Percentiles rank a stretch among this genome's conserved stretches.
These are phyloP conservation scores for Corythornis vintsioides DNA, from an alignment of 2,113 vertebrate genomes.

Conservation along the genomic window DNA sequence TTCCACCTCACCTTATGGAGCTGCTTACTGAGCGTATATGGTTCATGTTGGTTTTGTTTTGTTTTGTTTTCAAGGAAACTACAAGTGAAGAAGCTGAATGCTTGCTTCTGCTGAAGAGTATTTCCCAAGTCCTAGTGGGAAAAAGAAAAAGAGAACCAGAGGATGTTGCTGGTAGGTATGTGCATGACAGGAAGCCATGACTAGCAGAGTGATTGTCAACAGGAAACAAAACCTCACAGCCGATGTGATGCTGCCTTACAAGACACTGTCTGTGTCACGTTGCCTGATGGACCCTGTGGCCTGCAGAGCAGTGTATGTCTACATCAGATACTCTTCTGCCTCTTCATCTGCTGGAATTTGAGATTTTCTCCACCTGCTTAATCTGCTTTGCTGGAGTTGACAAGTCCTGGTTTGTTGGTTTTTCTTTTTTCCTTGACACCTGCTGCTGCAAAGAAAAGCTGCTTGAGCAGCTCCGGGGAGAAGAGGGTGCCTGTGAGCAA, in stretches of 20 bases:
- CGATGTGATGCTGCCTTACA: background rate
- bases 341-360: background rate
- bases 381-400: background rate
- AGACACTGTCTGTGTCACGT: background rate
- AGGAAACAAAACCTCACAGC: constrained; percentile 3
- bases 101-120: constrained; percentile 3
- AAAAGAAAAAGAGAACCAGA: background rate
- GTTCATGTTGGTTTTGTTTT: background rate
- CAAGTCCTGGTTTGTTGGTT: background rate
- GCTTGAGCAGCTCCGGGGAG: background rate
- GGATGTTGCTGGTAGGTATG: constrained; percentile 16
- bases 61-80: constrained; percentile 28
- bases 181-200: constrained; percentile 40
- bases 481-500: background rate
- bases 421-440: background rate
- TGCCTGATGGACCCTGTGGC: background rate
- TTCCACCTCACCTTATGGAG: background rate
- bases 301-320: background rate
- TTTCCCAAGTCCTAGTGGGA: background rate
- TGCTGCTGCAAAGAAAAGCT: background rate
- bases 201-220: constrained; percentile 22
- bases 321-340: background rate
- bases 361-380: background rate
- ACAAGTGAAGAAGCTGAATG: constrained; percentile 13
- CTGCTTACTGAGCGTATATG: constrained; percentile 37